Conservation (phyloP, 2,888 invertebrate species). For the Zeuzera pyrina region DNA sequence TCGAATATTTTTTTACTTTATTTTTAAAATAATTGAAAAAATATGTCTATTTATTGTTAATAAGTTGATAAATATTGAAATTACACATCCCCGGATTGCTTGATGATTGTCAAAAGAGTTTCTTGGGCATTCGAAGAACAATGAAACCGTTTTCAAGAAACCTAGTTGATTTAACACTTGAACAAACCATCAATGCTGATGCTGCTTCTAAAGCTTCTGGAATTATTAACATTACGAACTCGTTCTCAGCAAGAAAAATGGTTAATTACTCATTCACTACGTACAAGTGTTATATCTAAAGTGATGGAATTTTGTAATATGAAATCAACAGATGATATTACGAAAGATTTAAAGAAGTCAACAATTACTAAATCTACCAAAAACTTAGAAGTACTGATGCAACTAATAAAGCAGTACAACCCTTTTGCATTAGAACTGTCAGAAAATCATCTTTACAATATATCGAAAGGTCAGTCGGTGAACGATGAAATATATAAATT, state of each 20-base stretch:
- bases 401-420: too few relatives aligned
- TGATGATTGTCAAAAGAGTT: conserved; percentile 10
- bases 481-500: too few relatives aligned
- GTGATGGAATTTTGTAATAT: conserved; percentile 11
- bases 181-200: conserved; percentile 7
- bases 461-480: too few relatives aligned
- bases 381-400: too few relatives aligned
- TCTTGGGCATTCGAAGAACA: conserved; percentile 12
- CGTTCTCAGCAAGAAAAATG: conserved; percentile 8
- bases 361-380: too few relatives aligned
- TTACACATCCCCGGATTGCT: conserved; percentile 10
- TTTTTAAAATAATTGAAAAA: conserved; percentile 10
- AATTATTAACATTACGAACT: conserved; percentile 8
- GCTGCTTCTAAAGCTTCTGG: conserved; percentile 9
- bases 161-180: conserved; percentile 8
- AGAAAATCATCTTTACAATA: too few relatives aligned
- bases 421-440: too few relatives aligned
- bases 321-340: conserved; percentile 12
- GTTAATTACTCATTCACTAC: conserved; percentile 8
- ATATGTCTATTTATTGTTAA: conserved; percentile 8
- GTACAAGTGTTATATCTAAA: conserved; percentile 8
- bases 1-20: too few relatives aligned
- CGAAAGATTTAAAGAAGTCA: conserved; percentile 12
- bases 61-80: conserved; percentile 9
- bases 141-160: conserved; percentile 8